phyloP scores from a whole-genome alignment of 2,797 vertebrate species.

The Erithacus rubecula region DNA sequence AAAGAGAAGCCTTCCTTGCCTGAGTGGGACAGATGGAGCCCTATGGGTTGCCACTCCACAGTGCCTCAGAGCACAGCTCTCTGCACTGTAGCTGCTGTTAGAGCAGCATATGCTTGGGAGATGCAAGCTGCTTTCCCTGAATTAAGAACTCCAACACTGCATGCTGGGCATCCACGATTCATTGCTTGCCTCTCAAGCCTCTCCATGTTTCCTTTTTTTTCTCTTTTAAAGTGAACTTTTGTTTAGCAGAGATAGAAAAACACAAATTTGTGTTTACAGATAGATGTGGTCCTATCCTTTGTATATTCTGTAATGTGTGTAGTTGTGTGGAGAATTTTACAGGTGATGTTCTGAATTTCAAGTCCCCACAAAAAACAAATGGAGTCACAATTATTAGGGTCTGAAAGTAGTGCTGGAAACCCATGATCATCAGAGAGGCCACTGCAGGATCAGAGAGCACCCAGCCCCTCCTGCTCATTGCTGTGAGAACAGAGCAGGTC shows the following conservation, averaged over 20 bases:
- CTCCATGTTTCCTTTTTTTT: neutral
- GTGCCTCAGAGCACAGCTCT: constrained; percentile 32
- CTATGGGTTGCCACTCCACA: constrained; percentile 46
- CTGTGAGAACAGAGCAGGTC: neutral
- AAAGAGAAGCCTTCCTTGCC: constrained; percentile 18
- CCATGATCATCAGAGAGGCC: neutral
- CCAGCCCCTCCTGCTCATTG: neutral
- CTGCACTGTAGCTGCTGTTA: constrained; percentile 3
- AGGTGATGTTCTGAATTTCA: neutral
- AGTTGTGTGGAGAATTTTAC: neutral
- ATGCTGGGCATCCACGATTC: constrained; percentile 25
- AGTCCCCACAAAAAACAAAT: neutral
- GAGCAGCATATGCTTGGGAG: constrained; percentile 53
- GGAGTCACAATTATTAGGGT: neutral
- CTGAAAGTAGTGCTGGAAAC: neutral
- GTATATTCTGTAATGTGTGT: neutral
- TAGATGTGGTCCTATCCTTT: neutral
- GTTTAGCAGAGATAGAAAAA: neutral
- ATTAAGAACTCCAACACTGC: neutral
- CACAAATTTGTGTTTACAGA: neutral
- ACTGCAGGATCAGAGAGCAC: neutral
- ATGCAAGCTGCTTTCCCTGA: constrained; percentile 28
- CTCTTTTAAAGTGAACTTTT: neutral
- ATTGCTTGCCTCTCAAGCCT: neutral
- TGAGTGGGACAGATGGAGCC: constrained; percentile 59